Evolutionary conservation across 2,888 invertebrate species (phyloP), one percentile per base, ranked within the genome.

Genomic region (Ommatoiulus sabulosus): DNA sequence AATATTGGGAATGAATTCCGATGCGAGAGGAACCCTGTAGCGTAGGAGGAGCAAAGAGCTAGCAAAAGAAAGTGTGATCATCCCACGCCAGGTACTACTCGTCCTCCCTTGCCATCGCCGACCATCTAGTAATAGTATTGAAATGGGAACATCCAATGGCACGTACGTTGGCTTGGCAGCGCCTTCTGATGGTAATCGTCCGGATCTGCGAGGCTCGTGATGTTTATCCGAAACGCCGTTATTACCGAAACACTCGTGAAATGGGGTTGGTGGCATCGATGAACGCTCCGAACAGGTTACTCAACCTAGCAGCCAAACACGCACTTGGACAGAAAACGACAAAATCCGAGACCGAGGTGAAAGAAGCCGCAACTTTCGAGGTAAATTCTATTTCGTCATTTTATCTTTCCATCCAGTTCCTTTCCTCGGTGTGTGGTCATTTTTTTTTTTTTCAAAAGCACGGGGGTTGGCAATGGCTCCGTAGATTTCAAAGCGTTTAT

Each of bases 231-330:
- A 10, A 80, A 12, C 24, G 35, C 8, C 24, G 24, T 24, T 24
- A 72, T 24, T 72, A 24, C 10, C 24, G 72, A 24, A 72, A 24
- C 72, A 24, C 72, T 15, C 80, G 35, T 24, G 80, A 80, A 80
- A 80, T 80, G 80, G 80, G 80, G 80, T 80, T 80, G 80, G 80
- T 80, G 80, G 80, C 80, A 80, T 35, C 35, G 35, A 15, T 1
- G 80, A 80, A 3, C 35, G 80, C 80, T 80, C 80, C 80, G 15
- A 24, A 6, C 12, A 80, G 80, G 80, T 80, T 80, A 35, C 12
- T 80, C 80, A 80, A 80, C 80, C 80, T 12, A 15, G 3, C 7
- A 15, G 3, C 1, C 35, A 43, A 43, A 35, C 24, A 80, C 24
- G 80, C 80, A n/a, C 7, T 63, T 63, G 63, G 6, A 20, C n/a